Evolutionary conservation across 1,140 invertebrate species (phyloP), one percentile per base, ranked within the genome.

Genomic region (Arctopsyche grandis): DNA sequence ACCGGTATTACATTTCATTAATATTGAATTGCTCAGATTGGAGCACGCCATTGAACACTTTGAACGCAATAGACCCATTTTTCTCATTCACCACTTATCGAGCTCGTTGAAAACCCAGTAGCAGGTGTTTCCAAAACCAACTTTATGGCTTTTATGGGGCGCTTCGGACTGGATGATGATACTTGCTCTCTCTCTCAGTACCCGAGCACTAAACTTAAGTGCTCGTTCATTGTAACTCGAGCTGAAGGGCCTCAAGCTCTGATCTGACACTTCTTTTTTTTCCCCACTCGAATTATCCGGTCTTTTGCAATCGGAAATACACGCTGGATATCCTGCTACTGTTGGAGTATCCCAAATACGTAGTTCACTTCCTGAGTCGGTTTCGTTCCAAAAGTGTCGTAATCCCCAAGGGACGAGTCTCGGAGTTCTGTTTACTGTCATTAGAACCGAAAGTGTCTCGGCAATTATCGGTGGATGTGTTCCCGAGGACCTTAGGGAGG

Each of bases 131-230:
- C 46, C n/a, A 22, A 0, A 12, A 7, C 44, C 26, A 21, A 10
- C 60, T 66, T 76, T 48, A 71, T 79, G 56, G 77, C 80, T 81
- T 81, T 81, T 79, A 81, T 76, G 80, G 69, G 71, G 76, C 75
- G 80, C 56, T 60, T 60, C 21, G 16, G 19, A 9, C n/a, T 60
- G 75, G 71, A 21, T 60, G 21, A 19, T 60, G 56, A 9, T 21
- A 60, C 56, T 60, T 60, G 52, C 52, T 56, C 5, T 14, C 52
- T 14, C n/a, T 12, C 1, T 14, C 3, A 21, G 19, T 60, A 60
- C 48, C 5, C 56, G 19, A 19, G 16, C 56, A 60, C 56, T 60
- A 60, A 21, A 60, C 14, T 21, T 60, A 19, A 60, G 56, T 60
- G 56, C 56, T 60, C 56, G n/a, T 19, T 60, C 56, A 9, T 19